A percentile compares a stretch with the other conserved stretches of the same genome.
Evolutionary conservation across 2,888 invertebrate genomes (phyloP).

Genomic region (Gymnocheta viridis): DNA sequence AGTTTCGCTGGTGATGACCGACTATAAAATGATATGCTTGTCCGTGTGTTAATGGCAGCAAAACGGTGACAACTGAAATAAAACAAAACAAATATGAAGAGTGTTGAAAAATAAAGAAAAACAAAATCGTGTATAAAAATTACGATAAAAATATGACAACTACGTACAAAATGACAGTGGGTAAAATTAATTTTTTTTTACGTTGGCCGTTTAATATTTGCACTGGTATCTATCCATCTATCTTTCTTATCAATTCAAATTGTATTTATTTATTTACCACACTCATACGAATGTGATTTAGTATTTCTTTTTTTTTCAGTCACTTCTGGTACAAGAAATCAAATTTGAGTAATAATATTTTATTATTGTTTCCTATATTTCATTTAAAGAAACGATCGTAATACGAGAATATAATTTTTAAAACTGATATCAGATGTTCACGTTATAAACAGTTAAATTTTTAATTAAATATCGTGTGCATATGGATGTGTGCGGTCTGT

Average conservation of each 20-base stretch:
- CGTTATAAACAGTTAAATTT: neutral
- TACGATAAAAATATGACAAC: constrained; percentile 21
- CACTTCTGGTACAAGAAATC: neutral
- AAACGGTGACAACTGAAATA: constrained; percentile 79
- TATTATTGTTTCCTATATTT: neutral
- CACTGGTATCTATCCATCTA: constrained; percentile 19
- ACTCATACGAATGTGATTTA: constrained; percentile 9
- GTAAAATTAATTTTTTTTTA: constrained; percentile 51
- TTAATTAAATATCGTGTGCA: neutral
- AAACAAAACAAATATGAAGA: constrained; percentile 5
- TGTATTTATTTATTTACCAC: constrained; percentile 18
- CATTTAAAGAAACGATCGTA: neutral
- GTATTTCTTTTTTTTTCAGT: neutral
- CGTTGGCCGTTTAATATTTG: neutral
- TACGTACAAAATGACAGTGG: constrained; percentile 5
- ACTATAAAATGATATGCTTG: constrained; percentile 75
- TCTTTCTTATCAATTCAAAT: constrained; percentile 42
- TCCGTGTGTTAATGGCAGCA: constrained; percentile 74
- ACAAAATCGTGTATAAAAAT: constrained; percentile 34
- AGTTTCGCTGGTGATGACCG: constrained; percentile 68
- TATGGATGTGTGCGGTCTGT: neutral
- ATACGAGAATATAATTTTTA: neutral
- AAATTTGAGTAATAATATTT: constrained; percentile 10
- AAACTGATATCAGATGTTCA: constrained; percentile 1
- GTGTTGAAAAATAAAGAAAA: neutral